Base-by-base conservation (phyloP, 2,797 vertebrate genomes). In the Scyliorhinus canicula region DNA sequence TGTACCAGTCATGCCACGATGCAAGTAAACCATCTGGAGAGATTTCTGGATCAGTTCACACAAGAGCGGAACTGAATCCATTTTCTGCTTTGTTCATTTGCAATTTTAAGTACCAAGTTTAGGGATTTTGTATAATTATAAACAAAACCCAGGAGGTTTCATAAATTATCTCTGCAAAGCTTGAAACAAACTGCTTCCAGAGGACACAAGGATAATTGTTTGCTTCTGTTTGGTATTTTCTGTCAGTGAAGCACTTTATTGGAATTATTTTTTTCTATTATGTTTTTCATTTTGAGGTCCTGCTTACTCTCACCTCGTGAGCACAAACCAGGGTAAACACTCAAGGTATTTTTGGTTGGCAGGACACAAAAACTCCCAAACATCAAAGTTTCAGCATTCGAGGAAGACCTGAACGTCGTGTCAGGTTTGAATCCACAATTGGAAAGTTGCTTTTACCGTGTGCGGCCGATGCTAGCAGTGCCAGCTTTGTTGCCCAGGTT, bases 1-100 rank as follows among this genome's bases (percentile, higher is more conserved):
- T 55, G 47, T 74, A 93, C 65, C 93, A 93, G 47, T 93, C 93
- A 52, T 93, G 65, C 65, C 65, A 93, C 12, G 47, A 44, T 52
- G 93, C 44, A 69, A 93, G 65, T 71, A 93, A 93, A 93, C 93
- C 93, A 71, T 93, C 93, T 71, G 93, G 63, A 50, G 93, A 71
- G 47, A 35, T 67, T 93, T 28, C 44, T 69, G 65, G 65, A 93
- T 71, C 93, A 93, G 93, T 71, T 71, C 93, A 93, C 93, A 71
- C 93, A 67, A 93, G 93, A 52, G 65, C 28, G 9, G 65, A 93
- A 26, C 44, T 47, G 44, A 71, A 71, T 31, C 11, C 47, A 14
- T 69, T 93, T 93, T 71, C 93, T 93, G 65, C 47, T 93, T 47
- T 71, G 65, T 71, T 93, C 26, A 93, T 69, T 71, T 71, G 47